Conservation (phyloP, 2,113 vertebrate genomes). For the Irena cyanogastra region DNA sequence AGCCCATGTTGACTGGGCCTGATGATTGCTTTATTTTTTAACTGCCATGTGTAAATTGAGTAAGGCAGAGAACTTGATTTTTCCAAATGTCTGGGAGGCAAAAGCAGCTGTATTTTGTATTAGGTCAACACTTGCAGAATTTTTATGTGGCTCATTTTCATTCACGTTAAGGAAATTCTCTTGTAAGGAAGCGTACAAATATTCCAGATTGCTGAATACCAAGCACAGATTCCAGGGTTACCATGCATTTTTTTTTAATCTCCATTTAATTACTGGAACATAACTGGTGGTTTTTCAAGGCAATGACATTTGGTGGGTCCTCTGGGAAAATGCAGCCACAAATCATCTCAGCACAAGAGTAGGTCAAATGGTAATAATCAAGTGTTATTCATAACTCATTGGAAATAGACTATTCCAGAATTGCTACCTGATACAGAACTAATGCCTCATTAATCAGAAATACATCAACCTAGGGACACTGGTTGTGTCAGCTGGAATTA, state of each 20-base stretch:
- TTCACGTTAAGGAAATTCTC: not conserved
- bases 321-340: conserved; percentile 28
- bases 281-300: conserved; percentile 28
- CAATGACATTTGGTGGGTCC: conserved; percentile 17
- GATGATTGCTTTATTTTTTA: not conserved
- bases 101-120: not conserved
- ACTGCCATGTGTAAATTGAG: not conserved
- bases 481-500: conserved; percentile 26
- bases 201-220: not conserved
- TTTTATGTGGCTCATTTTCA: not conserved
- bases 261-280: conserved; percentile 46
- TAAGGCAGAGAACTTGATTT: not conserved
- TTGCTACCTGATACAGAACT: conserved; percentile 60
- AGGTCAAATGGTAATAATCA: conserved; percentile 47
- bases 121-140: not conserved
- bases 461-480: conserved; percentile 11
- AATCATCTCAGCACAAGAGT: conserved; percentile 43
- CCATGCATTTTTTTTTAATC: not conserved
- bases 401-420: conserved; percentile 40
- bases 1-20: not conserved
- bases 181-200: not conserved
- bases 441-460: conserved; percentile 63
- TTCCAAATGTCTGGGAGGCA: not conserved
- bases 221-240: not conserved
- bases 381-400: conserved; percentile 46